phyloP scores from a whole-genome alignment of 2,113 vertebrate species.

The Pelecanoides urinatrix region DNA sequence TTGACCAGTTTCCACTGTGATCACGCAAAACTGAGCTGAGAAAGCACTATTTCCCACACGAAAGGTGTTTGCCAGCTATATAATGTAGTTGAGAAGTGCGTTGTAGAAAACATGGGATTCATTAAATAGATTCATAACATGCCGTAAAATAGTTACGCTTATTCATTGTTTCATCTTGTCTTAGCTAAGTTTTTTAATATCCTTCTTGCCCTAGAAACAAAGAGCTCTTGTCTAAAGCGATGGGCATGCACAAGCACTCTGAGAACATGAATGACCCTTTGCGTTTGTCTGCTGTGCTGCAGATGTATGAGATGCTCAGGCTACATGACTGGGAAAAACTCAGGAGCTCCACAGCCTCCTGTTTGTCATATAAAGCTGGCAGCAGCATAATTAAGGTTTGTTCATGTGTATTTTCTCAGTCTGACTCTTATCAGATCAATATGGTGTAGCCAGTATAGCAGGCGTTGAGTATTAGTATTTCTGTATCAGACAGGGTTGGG shows the following conservation, averaged over 20 bases:
- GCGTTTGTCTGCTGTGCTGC: neutral
- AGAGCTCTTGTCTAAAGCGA: neutral
- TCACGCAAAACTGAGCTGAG: neutral
- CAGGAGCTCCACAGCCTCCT: rapidly evolving
- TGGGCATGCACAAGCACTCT: neutral
- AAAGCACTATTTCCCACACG: neutral
- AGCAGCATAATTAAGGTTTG: neutral
- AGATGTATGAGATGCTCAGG: neutral
- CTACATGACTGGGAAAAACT: neutral
- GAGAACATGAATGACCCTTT: neutral
- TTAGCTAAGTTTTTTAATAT: neutral
- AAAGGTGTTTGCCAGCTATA: neutral
- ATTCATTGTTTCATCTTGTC: neutral
- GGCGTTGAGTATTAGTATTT: neutral
- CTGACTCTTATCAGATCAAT: neutral
- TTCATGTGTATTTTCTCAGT: neutral
- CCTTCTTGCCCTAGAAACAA: neutral
- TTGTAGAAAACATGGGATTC: neutral
- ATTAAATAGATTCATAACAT: neutral
- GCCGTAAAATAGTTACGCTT: neutral
- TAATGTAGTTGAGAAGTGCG: neutral
- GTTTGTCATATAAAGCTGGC: rapidly evolving
- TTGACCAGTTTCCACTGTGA: neutral
- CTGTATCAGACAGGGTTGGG: neutral
- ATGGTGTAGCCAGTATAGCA: neutral